Percentiles rank a stretch among this genome's conserved stretches.
phyloP scores from a whole-genome alignment of 2,888 invertebrate species.

The Lagria hirta region DNA sequence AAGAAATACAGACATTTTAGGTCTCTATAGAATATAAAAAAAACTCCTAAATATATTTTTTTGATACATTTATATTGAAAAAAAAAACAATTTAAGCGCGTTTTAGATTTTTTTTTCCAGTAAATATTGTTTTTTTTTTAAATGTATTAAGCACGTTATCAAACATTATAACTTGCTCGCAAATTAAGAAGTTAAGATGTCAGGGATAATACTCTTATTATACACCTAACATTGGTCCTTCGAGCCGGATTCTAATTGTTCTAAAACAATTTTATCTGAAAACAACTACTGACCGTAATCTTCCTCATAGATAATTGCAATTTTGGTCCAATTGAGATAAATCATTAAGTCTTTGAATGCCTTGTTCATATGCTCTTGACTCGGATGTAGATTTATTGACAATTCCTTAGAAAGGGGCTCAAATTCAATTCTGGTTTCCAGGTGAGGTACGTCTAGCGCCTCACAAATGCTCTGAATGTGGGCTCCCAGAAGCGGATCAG shows the following conservation, averaged over 20 bases:
- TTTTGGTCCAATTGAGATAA: conserved; percentile 89
- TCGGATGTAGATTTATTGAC: conserved; percentile 87
- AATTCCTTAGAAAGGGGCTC: conserved; percentile 68
- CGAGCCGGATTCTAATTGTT: not conserved
- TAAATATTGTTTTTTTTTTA: too few species aligned
- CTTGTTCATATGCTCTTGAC: conserved; percentile 76
- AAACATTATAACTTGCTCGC: too few species aligned
- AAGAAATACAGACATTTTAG: not conserved
- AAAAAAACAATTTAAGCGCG: too few species aligned
- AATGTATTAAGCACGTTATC: too few species aligned
- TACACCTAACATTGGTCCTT: too few species aligned
- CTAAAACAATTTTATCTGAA: not conserved
- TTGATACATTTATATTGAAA: too few species aligned
- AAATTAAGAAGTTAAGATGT: too few species aligned
- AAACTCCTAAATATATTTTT: too few species aligned
- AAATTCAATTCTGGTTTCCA: conserved; percentile 74
- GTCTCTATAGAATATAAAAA: too few species aligned
- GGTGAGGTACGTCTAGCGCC: conserved; percentile 85
- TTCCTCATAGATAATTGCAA: conserved; percentile 92
- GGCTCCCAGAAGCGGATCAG: conserved; percentile 77
- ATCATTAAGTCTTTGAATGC: conserved; percentile 85
- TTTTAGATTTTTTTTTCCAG: too few species aligned
- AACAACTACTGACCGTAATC: conserved; percentile 69
- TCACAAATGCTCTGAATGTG: conserved; percentile 89
- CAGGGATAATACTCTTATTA: too few species aligned